These are phyloP conservation scores for Megathymus violae DNA, from an alignment of 1,140 invertebrate species.

Conservation along the genomic window DNA sequence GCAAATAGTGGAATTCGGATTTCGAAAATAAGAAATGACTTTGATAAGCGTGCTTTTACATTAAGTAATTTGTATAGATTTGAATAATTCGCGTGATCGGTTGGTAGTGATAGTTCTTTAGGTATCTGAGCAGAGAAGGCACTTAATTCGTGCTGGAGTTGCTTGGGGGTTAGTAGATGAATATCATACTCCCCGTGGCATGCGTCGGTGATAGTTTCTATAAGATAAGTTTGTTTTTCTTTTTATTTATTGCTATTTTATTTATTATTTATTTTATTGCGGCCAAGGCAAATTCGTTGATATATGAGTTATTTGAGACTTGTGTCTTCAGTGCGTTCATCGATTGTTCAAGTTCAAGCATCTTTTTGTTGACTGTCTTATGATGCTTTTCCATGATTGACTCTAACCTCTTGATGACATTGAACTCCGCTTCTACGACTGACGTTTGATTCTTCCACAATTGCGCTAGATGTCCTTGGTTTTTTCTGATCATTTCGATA, in stretches of 20 bases:
- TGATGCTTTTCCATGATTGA: constrained; percentile 29
- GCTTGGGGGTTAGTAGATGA: constrained; percentile 18
- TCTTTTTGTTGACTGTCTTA: constrained; percentile 12
- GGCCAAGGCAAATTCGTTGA: neutral
- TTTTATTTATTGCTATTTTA: neutral
- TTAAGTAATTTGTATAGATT: neutral
- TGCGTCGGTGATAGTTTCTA: constrained; percentile 5
- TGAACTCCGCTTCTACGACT: constrained; percentile 36
- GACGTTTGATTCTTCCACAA: constrained; percentile 45
- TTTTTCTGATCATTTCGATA: constrained; percentile 34
- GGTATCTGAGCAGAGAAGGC: constrained; percentile 10
- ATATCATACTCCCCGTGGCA: constrained; percentile 11
- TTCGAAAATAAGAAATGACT: neutral
- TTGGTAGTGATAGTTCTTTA: constrained; percentile 18
- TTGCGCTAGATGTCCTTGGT: constrained; percentile 37
- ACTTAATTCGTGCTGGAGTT: constrained; percentile 11
- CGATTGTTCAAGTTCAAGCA: neutral
- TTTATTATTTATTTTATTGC: constrained; percentile 5
- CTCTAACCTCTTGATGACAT: constrained; percentile 35
- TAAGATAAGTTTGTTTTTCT: constrained; percentile 2
- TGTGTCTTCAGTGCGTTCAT: neutral
- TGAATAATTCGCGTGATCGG: neutral
- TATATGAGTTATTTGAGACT: neutral
- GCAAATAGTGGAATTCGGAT: neutral
- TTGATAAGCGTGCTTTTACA: neutral